A percentile compares a stretch with the other conserved stretches of the same genome.
These are phyloP conservation scores for Rhabdophis nuchalis DNA, from an alignment of 2,797 vertebrate species.

Conservation along the genomic window DNA sequence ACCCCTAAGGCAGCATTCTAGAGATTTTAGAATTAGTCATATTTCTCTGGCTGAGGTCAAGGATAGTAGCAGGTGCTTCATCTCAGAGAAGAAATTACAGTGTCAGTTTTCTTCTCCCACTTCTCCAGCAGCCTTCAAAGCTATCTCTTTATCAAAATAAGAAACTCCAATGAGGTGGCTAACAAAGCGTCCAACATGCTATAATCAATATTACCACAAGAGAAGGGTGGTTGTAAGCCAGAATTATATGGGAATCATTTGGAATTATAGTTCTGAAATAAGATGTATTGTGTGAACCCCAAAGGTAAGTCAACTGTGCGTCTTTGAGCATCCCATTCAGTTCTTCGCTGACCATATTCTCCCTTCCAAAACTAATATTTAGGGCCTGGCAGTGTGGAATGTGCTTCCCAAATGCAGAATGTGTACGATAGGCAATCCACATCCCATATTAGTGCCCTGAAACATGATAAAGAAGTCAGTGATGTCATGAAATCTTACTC, in stretches of 20 bases:
- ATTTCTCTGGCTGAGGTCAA: background rate
- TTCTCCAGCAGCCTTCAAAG: background rate
- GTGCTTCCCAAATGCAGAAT: background rate
- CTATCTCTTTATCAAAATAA: background rate
- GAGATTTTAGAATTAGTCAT: background rate
- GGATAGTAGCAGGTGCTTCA: background rate
- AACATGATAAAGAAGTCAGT: background rate
- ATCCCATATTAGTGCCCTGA: background rate
- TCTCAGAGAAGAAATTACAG: background rate
- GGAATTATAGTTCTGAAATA: background rate
- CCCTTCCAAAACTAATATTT: background rate
- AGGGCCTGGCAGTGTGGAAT: background rate
- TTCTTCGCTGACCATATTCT: background rate
- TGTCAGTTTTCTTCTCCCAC: background rate
- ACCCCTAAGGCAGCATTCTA: background rate
- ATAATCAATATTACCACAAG: background rate
- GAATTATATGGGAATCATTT: background rate
- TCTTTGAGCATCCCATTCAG: too few species aligned
- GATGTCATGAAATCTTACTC: background rate
- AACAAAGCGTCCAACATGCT: background rate
- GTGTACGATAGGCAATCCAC: background rate
- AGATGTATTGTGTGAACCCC: background rate
- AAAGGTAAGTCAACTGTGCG: background rate
- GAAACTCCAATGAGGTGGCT: background rate
- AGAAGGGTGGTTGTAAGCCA: background rate